Conservation (phyloP, 2,113 vertebrate genomes). For the Crotalus helleri region DNA sequence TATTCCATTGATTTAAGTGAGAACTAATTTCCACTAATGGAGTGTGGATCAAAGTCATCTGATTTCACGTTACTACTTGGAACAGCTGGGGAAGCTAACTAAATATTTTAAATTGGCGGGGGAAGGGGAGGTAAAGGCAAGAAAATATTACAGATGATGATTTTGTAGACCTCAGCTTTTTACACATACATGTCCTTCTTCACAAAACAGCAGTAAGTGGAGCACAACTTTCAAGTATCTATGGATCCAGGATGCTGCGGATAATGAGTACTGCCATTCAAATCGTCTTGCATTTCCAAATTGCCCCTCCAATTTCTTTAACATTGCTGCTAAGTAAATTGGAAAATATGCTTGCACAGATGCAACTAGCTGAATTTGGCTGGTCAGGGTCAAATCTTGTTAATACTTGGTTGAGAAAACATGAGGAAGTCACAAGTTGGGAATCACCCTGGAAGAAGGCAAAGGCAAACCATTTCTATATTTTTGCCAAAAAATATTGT, state of each 20-base stretch:
- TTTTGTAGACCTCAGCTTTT: background rate
- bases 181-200: background rate
- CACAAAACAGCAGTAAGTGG: background rate
- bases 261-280: background rate
- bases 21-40: background rate
- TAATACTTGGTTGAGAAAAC: background rate
- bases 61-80: background rate
- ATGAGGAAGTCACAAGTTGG: background rate
- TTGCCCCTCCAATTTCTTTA: background rate
- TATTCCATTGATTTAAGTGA: background rate
- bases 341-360: background rate
- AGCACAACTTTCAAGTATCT: background rate
- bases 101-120: background rate
- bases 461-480: background rate
- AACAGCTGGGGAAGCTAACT: background rate
- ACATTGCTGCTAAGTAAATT: background rate
- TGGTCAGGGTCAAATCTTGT: background rate
- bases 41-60: background rate
- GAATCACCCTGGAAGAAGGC: background rate
- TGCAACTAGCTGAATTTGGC: background rate
- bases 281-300: background rate
- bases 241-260: background rate
- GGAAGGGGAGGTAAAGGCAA: background rate
- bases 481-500: background rate
- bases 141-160: background rate